Percentiles rank a stretch among this genome's conserved stretches.
These are phyloP conservation scores for Monochamus alternatus DNA, from an alignment of 2,888 invertebrate genomes.

Conservation along the genomic window DNA sequence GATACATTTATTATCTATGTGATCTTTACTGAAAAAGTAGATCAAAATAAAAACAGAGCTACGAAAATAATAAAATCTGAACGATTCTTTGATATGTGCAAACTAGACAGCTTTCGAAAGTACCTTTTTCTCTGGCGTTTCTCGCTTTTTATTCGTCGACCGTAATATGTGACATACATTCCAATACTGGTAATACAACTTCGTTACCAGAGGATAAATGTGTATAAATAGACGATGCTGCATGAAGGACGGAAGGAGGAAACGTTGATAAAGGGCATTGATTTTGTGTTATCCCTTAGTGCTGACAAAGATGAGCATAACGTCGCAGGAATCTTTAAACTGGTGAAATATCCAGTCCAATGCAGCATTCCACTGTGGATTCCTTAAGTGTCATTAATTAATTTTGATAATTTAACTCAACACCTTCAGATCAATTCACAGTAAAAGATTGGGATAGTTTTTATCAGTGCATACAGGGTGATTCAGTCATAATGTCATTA, in stretches of 20 bases:
- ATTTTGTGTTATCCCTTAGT: slow-evolving; percentile 11
- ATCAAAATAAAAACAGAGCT: too few relatives aligned
- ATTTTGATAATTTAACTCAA: too few relatives aligned
- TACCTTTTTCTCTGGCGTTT: neutral
- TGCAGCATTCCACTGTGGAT: too few relatives aligned
- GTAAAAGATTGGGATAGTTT: too few relatives aligned
- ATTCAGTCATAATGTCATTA: too few relatives aligned
- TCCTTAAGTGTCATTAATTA: too few relatives aligned
- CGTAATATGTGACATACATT: neutral
- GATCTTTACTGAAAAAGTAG: too few relatives aligned
- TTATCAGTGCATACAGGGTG: too few relatives aligned
- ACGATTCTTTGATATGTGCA: neutral
- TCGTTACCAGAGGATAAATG: slow-evolving; percentile 13
- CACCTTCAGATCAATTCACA: too few relatives aligned
- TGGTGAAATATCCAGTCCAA: too few relatives aligned
- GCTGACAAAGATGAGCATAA: slow-evolving; percentile 7
- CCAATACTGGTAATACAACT: neutral
- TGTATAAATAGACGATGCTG: neutral
- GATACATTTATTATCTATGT: too few relatives aligned
- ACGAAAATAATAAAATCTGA: too few relatives aligned
- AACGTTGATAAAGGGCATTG: slow-evolving; percentile 8
- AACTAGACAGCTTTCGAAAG: neutral
- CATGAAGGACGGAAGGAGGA: neutral
- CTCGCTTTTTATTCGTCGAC: neutral
- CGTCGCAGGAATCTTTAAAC: neutral